phyloP scores from a whole-genome alignment of 2,888 invertebrate species.

The Xanthia icteritia region DNA sequence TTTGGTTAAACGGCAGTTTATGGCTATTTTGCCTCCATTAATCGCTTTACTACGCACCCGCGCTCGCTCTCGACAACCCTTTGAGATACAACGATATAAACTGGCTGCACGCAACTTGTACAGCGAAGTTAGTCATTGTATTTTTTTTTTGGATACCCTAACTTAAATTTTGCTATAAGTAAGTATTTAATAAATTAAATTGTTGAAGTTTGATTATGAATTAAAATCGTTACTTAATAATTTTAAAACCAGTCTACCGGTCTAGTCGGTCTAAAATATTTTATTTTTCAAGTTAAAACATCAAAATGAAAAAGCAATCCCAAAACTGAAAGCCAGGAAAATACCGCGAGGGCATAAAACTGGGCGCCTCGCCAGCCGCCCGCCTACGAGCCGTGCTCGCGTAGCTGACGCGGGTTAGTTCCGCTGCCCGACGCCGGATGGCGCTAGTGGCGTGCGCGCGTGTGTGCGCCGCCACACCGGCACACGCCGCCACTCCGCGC shows the following conservation, averaged over 20 bases:
- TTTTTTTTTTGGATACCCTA: background rate
- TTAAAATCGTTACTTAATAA: background rate
- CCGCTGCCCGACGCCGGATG: slow-evolving; percentile 87
- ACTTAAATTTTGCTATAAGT: background rate
- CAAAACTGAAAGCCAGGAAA: slow-evolving; percentile 36
- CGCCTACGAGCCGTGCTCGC: slow-evolving; percentile 74
- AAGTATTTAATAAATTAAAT: no score
- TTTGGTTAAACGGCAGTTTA: slow-evolving; percentile 91
- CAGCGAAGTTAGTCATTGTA: slow-evolving; percentile 5
- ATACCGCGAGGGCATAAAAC: slow-evolving; percentile 48
- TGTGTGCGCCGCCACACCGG: slow-evolving; percentile 85
- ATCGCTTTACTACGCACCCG: slow-evolving; percentile 90
- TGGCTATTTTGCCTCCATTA: slow-evolving; percentile 90
- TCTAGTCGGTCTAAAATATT: background rate
- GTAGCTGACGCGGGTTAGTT: slow-evolving; percentile 67
- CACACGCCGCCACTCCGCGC: slow-evolving; percentile 88
- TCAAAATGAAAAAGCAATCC: background rate
- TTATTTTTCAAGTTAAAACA: background rate
- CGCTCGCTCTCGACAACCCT: slow-evolving; percentile 83
- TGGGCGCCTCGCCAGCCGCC: slow-evolving; percentile 76
- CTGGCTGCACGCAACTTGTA: slow-evolving; percentile 40
- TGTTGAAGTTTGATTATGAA: no score
- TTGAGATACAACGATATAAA: slow-evolving; percentile 66
- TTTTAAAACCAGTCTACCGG: background rate
- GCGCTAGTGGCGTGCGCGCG: slow-evolving; percentile 77